phyloP scores from a whole-genome alignment of 2,888 invertebrate species.

The Deilephila elpenor region DNA sequence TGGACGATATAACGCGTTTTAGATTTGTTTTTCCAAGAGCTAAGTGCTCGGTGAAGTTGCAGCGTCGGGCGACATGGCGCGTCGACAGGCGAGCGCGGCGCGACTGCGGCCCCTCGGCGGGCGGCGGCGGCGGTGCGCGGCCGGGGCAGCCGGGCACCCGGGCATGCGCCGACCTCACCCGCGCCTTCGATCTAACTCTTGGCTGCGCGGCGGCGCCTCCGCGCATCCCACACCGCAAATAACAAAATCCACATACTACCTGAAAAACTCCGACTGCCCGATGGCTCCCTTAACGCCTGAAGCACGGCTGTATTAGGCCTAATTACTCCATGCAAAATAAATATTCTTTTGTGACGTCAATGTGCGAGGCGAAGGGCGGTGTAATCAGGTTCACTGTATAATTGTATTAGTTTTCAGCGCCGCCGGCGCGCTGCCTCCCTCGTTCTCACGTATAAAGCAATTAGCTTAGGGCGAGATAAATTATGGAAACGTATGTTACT shows the following conservation, averaged over 20 bases:
- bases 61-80: slow-evolving; percentile 76
- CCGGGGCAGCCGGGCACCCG: slow-evolving; percentile 54
- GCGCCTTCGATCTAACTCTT: slow-evolving; percentile 78
- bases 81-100: slow-evolving; percentile 74
- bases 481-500: slow-evolving; percentile 45
- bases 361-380: slow-evolving; percentile 2
- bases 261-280: slow-evolving; percentile 61
- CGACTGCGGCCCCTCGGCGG: slow-evolving; percentile 71
- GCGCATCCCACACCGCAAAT: slow-evolving; percentile 78
- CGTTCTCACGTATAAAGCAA: slow-evolving; percentile 49
- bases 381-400: slow-evolving; percentile 16
- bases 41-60: slow-evolving; percentile 76
- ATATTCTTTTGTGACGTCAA: slow-evolving; percentile 40
- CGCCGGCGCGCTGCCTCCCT: slow-evolving; percentile 35
- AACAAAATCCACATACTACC: slow-evolving; percentile 72
- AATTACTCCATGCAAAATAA: slow-evolving; percentile 51
- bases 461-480: slow-evolving; percentile 52
- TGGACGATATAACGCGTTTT: slow-evolving; percentile 58
- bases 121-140: slow-evolving; percentile 62
- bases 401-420: slow-evolving; percentile 10
- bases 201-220: slow-evolving; percentile 64
- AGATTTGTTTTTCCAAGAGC: slow-evolving; percentile 66
- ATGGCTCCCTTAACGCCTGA: slow-evolving; percentile 40
- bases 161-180: slow-evolving; percentile 67
- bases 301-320: slow-evolving; percentile 55